Evolutionary conservation across 1,140 invertebrate species (phyloP), one percentile per base, ranked within the genome.

Genomic region (Zaprionus davidi): DNA sequence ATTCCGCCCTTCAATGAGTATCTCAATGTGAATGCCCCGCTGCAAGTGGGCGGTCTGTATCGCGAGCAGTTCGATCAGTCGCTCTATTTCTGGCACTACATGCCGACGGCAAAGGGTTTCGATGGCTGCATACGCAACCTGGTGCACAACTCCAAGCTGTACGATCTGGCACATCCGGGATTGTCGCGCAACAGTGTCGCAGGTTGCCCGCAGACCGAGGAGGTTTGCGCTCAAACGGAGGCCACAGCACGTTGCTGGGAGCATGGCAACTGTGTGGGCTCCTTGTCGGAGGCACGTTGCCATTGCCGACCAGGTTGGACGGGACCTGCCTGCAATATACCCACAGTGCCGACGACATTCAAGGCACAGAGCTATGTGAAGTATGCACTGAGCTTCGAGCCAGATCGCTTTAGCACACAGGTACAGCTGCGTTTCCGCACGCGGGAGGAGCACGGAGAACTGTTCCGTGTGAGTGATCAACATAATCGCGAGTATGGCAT

Each of bases 1-100:
- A 97, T 99, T 75, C 97, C 97, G 13, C 97, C 98, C 2, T 99
- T 99, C 93, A 99, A 98, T 92, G 98, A 99, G 93, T 99, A 98
- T 88, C 94, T 99, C 3, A 99, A 99, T 93, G 98, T 99, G 0
- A 99, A 99, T 93, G 96, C 97, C 0, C 98, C 98, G 0, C 93
- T 99, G 26, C 98, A 99, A 94, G 94, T 99, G 55, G 98, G 98
- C 41, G 98, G 98, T 2, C 93, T 98, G 3, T 96, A 97, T 85
- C 95, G 97, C 17, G 96, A 97, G 82, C 96, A 97, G 77, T 97
- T 97, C 75, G 97, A 98, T 81, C 97, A 96, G 1, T 95, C 95
- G 11, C 95, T 96, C 62, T 98, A 97, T 91, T 95, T 96, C 77
- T 98, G 96, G 96, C 96, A 96, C 79, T 96, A 96, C 80, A 97